Percentiles rank a stretch among this genome's conserved stretches.
These are phyloP conservation scores for Meloe dianella DNA, from an alignment of 2,888 invertebrate species.

Conservation along the genomic window DNA sequence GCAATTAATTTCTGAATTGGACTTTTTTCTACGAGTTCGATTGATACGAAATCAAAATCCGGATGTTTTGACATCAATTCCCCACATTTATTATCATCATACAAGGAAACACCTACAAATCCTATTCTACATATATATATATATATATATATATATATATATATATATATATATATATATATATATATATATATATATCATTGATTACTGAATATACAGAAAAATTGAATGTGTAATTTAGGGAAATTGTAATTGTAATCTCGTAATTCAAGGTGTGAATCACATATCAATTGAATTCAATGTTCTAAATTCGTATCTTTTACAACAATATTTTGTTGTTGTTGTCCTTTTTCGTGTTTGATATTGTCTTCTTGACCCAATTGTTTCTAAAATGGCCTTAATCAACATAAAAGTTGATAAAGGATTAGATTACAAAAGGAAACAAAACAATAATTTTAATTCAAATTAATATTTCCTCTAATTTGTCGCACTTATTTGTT, in stretches of 20 bases:
- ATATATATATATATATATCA: too few relatives aligned
- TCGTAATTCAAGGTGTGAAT: not conserved
- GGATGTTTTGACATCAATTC: conserved; percentile 4
- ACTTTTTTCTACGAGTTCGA: not conserved
- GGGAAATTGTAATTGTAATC: too few relatives aligned
- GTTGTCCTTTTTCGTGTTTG: too few relatives aligned
- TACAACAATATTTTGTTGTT: not conserved
- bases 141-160: too few relatives aligned
- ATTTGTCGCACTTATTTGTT: not conserved
- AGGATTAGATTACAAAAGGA: not conserved
- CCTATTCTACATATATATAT: too few relatives aligned
- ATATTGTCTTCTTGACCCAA: not conserved
- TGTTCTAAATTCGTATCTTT: not conserved
- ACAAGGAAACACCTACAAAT: not conserved
- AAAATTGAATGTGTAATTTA: too few relatives aligned
- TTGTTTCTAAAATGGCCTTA: not conserved
- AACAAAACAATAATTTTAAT: too few relatives aligned
- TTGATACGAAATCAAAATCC: not conserved
- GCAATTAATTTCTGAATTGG: not conserved
- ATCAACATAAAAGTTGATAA: not conserved
- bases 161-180: too few relatives aligned
- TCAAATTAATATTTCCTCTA: not conserved
- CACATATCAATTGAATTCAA: not conserved
- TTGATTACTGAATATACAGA: too few relatives aligned
- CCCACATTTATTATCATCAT: not conserved